Conservation (phyloP, 2,888 invertebrate genomes). For the Andrena chrysosceles region DNA sequence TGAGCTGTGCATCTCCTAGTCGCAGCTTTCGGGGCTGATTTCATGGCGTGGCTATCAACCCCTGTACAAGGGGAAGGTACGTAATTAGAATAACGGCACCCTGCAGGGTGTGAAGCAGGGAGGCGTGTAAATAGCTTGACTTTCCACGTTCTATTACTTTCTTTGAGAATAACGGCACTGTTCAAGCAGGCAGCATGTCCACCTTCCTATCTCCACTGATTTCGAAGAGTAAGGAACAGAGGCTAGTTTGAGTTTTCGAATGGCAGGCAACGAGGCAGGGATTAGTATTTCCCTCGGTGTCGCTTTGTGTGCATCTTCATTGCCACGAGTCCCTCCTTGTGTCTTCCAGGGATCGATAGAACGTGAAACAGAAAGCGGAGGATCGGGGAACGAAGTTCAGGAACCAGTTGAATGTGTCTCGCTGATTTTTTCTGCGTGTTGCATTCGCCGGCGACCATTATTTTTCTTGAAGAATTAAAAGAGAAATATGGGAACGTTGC, state of each 20-base stretch:
- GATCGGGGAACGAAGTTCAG: constrained; percentile 64
- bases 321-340: constrained; percentile 28
- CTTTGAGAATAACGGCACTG: constrained; percentile 23
- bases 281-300: background rate
- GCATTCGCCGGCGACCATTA: no score
- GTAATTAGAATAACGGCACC: constrained; percentile 45
- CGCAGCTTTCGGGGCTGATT: no score
- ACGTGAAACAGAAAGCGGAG: constrained; percentile 58
- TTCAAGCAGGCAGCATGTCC: constrained; percentile 4
- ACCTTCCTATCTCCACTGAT: no score
- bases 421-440: no score
- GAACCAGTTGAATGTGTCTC: constrained; percentile 69
- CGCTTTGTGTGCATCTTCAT: constrained; percentile 18
- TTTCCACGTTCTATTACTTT: constrained; percentile 38
- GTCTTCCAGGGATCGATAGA: constrained; percentile 55
- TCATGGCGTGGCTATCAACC: no score
- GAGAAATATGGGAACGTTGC: no score
- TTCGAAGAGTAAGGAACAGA: no score
- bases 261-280: no score
- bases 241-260: no score
- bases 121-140: constrained; percentile 41
- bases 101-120: constrained; percentile 20
- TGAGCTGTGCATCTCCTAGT: no score
- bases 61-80: no score
- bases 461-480: no score